A percentile compares a stretch with the other conserved stretches of the same genome.
These are phyloP conservation scores for Platycheirus rosarum DNA, from an alignment of 2,888 invertebrate genomes.

Conservation along the genomic window DNA sequence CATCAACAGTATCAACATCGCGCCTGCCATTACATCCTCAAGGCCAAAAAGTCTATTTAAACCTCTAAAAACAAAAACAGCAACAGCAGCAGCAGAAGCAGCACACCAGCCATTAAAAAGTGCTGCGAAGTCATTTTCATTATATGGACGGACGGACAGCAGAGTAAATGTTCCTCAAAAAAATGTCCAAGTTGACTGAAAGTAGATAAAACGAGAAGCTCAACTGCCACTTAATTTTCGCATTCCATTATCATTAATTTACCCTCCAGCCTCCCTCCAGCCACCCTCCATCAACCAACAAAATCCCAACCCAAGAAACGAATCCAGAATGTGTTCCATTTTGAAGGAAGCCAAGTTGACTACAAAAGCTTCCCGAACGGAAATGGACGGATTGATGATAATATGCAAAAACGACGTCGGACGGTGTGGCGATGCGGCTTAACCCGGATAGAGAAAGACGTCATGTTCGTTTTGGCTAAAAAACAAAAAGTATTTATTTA, in stretches of 20 bases:
- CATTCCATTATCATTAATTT: conserved; percentile 74
- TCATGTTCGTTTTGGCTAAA: conserved; percentile 29
- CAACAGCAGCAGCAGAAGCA: conserved; percentile 11
- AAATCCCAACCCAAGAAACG: no score
- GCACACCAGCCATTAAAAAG: conserved; percentile 29
- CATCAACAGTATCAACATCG: conserved; percentile 51
- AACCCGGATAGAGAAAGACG: conserved; percentile 48
- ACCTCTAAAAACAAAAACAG: conserved; percentile 10
- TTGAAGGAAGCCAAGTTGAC: conserved; percentile 22
- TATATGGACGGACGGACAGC: conserved; percentile 41
- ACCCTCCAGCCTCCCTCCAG: conserved; percentile 20
- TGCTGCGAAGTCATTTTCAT: conserved; percentile 58
- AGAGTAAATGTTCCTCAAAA: conserved; percentile 57
- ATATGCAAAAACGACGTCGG: not conserved
- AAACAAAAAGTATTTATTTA: conserved; percentile 19
- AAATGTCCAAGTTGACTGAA: conserved; percentile 72
- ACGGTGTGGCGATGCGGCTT: not conserved
- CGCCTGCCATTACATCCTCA: conserved; percentile 42
- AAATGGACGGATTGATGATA: conserved; percentile 22
- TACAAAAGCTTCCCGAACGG: not conserved
- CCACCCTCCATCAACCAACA: no score
- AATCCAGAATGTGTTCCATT: no score
- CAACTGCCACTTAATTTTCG: conserved; percentile 74
- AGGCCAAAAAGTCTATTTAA: conserved; percentile 32
- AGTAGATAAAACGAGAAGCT: conserved; percentile 73